Conservation (phyloP, 2,888 invertebrate genomes). For the Drosophila barbarae region DNA sequence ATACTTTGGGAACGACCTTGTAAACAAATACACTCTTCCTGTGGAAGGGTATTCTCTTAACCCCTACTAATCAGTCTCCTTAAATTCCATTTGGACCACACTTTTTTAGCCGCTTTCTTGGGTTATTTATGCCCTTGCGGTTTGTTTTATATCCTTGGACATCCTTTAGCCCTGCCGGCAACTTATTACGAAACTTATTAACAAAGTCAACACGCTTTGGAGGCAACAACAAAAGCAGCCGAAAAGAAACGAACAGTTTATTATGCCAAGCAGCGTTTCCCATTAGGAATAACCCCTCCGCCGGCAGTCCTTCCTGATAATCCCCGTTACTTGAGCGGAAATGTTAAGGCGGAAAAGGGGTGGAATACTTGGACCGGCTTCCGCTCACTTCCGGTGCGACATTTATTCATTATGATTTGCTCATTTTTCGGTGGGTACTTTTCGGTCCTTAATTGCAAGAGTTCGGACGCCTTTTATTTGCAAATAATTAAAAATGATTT, state of each 20-base stretch:
- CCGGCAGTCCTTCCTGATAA: conserved; percentile 41
- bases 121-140: conserved; percentile 62
- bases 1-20: neutral
- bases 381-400: conserved; percentile 71
- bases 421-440: conserved; percentile 52
- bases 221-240: conserved; percentile 29
- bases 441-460: conserved; percentile 58
- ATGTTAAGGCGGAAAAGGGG: conserved; percentile 59
- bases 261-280: conserved; percentile 65
- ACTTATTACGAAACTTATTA: conserved; percentile 74
- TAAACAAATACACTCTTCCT: neutral
- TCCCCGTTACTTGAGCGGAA: conserved; percentile 60
- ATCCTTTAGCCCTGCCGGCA: conserved; percentile 42
- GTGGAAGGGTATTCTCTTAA: conserved; percentile 12
- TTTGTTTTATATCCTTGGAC: conserved; percentile 46
- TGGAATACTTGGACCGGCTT: conserved; percentile 51
- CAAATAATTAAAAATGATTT: conserved; percentile 69
- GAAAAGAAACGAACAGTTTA: conserved; percentile 54
- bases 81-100: conserved; percentile 33
- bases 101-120: conserved; percentile 38
- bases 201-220: conserved; percentile 70
- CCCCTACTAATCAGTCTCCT: conserved; percentile 23
- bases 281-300: conserved; percentile 47
- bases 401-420: conserved; percentile 75
- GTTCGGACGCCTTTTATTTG: conserved; percentile 59